Evolutionary conservation across 2,113 vertebrate species (phyloP), one percentile per base, ranked within the genome.

Genomic region (Urocolius indicus): DNA sequence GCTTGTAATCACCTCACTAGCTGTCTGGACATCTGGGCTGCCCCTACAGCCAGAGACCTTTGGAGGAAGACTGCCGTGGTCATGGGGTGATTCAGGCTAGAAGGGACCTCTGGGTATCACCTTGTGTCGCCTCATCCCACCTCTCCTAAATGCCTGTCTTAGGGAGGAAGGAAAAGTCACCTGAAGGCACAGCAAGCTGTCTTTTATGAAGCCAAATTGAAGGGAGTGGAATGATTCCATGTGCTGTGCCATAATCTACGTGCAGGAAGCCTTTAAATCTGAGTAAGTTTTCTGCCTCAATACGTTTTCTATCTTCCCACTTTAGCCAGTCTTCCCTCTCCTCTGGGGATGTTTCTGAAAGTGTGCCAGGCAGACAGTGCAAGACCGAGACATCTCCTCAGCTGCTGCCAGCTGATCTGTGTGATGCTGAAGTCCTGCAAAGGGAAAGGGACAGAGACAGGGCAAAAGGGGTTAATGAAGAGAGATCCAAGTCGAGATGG

Each of bases 221-320:
- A 8, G 38, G 20, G 59, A 83, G 90, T 2, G 12, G 76, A 89
- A 71, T 66, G 16, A 22, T 48, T 46, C 63, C 10, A 0, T 16
- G 82, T 62, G n/a, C 90, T 73, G 75, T 46, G 27, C 72, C 13
- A 1, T 26, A 24, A 74, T 43, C 23, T 13, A 43, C 3, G 72
- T 76, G 65, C 68, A 80, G 55, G 21, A 71, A 2, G 75, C 59
- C 67, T 90, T 90, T 46, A 78, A 36, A 85, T 51, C 59, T 55
- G 91, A 80, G 80, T 55, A 74, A 8, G 43, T 96, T 93, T 96
- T 92, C 83, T 95, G 88, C 94, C 68, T 94, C 68, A 3, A 1
- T 63, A 55, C 17, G 1, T 95, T 94, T 63, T 29, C 92, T 48
- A 0, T 54, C 49, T 74, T 86, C 58, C 76, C 90, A n/a, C 72